A percentile compares a stretch with the other conserved stretches of the same genome.
phyloP scores from a whole-genome alignment of 2,113 vertebrate genomes.

The Cyprinodon variegatus region DNA sequence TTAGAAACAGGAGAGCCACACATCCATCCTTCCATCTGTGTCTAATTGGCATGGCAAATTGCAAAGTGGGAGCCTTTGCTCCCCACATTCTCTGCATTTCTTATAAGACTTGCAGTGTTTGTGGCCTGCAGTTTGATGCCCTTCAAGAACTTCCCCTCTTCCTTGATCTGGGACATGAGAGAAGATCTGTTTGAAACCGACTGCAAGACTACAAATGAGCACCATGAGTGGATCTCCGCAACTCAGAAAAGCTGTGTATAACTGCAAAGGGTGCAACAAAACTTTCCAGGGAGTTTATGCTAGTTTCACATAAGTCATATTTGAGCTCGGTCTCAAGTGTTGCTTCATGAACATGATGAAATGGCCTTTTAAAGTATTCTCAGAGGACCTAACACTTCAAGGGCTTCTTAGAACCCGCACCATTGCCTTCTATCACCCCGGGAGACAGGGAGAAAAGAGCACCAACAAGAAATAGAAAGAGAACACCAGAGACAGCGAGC shows the following conservation, averaged over 20 bases:
- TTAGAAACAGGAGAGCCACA: slow-evolving; percentile 66
- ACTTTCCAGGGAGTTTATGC: slow-evolving; percentile 75
- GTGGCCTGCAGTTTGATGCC: slow-evolving; percentile 42
- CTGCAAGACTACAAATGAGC: slow-evolving; percentile 37
- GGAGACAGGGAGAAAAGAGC: slow-evolving; percentile 69
- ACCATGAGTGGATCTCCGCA: slow-evolving; percentile 26
- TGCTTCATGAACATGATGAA: slow-evolving; percentile 76
- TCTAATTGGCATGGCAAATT: slow-evolving; percentile 64
- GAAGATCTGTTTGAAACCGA: slow-evolving; percentile 30
- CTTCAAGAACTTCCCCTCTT: slow-evolving; percentile 34
- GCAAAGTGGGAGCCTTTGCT: slow-evolving; percentile 35
- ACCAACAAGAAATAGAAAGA: slow-evolving; percentile 61
- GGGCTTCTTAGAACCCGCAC: slow-evolving; percentile 79
- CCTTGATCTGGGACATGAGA: slow-evolving; percentile 37
- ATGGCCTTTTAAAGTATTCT: slow-evolving; percentile 80
- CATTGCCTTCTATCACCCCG: slow-evolving; percentile 73
- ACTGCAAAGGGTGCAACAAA: slow-evolving; percentile 55
- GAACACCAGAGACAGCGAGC: slow-evolving; percentile 56
- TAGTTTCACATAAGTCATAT: slow-evolving; percentile 75
- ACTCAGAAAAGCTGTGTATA: slow-evolving; percentile 39
- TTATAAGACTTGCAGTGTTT: slow-evolving; percentile 39
- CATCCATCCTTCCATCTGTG: slow-evolving; percentile 51
- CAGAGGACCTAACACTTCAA: slow-evolving; percentile 80
- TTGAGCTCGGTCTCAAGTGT: slow-evolving; percentile 70
- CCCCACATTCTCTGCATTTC: slow-evolving; percentile 21